Evolutionary conservation across 2,797 vertebrate genomes (phyloP).

Genomic region (Pipistrellus pipistrellus): DNA sequence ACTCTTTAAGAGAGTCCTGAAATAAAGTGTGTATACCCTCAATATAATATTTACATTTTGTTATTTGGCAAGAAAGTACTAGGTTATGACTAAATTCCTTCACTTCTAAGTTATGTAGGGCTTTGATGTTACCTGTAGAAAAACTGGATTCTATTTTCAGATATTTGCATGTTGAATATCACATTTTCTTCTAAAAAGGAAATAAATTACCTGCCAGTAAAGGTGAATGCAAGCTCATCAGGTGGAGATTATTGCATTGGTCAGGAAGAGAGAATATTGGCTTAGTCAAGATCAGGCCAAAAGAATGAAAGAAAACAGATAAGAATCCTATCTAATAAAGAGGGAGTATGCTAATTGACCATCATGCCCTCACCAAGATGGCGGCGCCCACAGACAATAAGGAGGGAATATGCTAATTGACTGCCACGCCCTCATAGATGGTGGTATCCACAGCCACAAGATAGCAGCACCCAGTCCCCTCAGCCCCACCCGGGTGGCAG

Average conservation of each 20-base stretch:
- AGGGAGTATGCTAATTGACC: no score
- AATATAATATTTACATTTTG: not conserved
- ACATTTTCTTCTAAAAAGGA: not conserved
- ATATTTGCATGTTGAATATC: not conserved
- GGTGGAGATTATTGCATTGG: not conserved
- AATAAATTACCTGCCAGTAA: not conserved
- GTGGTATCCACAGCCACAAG: no score
- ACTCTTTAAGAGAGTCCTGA: conserved; percentile 20
- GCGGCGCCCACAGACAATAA: no score
- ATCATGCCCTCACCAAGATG: no score
- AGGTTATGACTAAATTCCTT: not conserved
- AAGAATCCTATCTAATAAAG: not conserved
- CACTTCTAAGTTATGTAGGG: not conserved
- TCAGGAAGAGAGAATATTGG: not conserved
- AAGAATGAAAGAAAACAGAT: not conserved
- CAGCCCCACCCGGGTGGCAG: no score
- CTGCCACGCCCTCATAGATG: no score
- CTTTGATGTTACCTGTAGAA: not conserved
- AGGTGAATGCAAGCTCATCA: not conserved
- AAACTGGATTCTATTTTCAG: not conserved
- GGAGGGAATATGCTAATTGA: no score
- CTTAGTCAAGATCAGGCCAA: not conserved
- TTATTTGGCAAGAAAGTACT: conserved; percentile 15
- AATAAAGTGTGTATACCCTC: not conserved
- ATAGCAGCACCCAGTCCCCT: no score